Evolutionary conservation across 1,140 invertebrate species (phyloP).

Genomic region (Vanessa tameamea): DNA sequence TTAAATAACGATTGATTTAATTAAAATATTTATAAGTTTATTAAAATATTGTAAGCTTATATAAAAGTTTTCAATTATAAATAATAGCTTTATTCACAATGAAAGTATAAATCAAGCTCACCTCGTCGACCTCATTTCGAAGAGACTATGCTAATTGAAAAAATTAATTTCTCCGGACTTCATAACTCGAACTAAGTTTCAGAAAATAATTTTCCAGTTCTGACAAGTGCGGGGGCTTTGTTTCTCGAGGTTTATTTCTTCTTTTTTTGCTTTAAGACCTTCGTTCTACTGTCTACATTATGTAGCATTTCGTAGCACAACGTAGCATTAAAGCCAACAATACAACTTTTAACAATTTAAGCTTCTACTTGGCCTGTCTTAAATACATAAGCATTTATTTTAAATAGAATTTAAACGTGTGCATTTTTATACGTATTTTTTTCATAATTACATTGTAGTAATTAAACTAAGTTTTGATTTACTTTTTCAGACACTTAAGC

Average conservation of each 20-base stretch:
- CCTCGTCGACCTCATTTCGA: slow-evolving; percentile 16
- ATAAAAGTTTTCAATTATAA: slow-evolving; percentile 1
- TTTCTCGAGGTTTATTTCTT: slow-evolving; percentile 14
- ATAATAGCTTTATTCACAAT: slow-evolving; percentile 6
- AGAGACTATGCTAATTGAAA: slow-evolving; percentile 29
- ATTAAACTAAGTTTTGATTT: too few relatives aligned
- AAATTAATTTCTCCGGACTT: slow-evolving; percentile 23
- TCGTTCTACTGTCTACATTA: slow-evolving; percentile 1
- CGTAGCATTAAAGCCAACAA: neutral
- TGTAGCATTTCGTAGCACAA: neutral
- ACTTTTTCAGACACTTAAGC: too few relatives aligned
- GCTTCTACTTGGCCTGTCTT: too few relatives aligned
- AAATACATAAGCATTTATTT: too few relatives aligned
- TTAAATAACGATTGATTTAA: too few relatives aligned
- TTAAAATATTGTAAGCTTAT: too few relatives aligned
- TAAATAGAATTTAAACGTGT: too few relatives aligned
- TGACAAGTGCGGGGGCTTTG: slow-evolving; percentile 22
- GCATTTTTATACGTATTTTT: too few relatives aligned
- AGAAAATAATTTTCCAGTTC: slow-evolving; percentile 27
- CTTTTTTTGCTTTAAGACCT: slow-evolving; percentile 16
- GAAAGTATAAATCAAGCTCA: slow-evolving; percentile 15
- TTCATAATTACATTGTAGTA: too few relatives aligned
- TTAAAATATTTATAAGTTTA: too few relatives aligned
- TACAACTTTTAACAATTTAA: neutral
- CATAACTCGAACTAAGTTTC: slow-evolving; percentile 26